Base-by-base conservation (phyloP, 1,140 invertebrate species). In the Cheumatopsyche charites region DNA sequence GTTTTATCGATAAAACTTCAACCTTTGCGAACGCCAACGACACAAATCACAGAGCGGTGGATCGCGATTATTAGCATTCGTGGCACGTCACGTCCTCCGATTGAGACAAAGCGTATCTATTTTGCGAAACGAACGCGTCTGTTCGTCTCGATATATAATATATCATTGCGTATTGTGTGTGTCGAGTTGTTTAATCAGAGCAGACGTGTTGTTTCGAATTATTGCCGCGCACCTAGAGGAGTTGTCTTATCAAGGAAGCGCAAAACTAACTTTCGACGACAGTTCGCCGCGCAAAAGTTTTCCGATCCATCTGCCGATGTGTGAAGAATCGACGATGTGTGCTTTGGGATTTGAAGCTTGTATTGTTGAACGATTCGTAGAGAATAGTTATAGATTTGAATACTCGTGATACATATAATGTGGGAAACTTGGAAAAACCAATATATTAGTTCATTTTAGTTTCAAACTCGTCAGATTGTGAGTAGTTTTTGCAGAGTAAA, bases 41-140 rank as follows among this genome's bases (percentile, higher is more conserved):
- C 19, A 49, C 47, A 21, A 49, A 15, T 49, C 47, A n/a, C n/a
- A 36, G 9, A 36, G 29, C 29, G 29, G 3, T 36, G 29, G 29
- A 36, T 7, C 15, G 11, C 43, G 43, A 47, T 47, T 47, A 47
- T 47, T 47, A 12, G 43, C 11, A 23, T 12, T 58, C 55, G 19
- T 9, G 11, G 23, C 55, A 26, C 23, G 55, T 23, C 19, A 25
- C 21, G 19, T 11, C 2, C 9, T 52, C 47, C 15, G 15, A 52
- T 52, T 19, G 47, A 52, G 47, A 52, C 47, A 52, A 52, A 52
- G 47, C 47, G 47, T 52, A 52, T 52, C 19, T 15, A 52, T 52
- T 15, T 52, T 9, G 19, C 47, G 15, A 21, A 52, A 52, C 47
- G 47, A 21, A 25, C 7, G 13, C 25, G 23, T 58, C 12, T 58